phyloP scores from a whole-genome alignment of 2,113 vertebrate genomes.

The Gila orcuttii region DNA sequence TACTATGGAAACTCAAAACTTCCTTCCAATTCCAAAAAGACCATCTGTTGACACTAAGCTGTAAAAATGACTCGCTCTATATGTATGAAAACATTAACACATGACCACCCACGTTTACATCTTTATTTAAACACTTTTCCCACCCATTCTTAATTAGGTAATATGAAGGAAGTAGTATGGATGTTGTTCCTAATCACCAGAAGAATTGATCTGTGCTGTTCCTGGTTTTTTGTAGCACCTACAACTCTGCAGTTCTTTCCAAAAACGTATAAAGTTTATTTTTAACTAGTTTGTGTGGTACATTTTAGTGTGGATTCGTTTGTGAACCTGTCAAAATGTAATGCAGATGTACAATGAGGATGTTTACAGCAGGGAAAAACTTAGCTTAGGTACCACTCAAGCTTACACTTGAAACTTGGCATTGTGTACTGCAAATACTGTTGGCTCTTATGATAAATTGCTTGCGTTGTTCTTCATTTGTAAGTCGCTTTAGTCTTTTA shows the following conservation, averaged over 20 bases:
- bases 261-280: neutral
- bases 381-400: neutral
- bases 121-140: neutral
- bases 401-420: neutral
- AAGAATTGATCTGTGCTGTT: neutral
- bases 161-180: neutral
- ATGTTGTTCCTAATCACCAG: neutral
- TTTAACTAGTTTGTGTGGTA: neutral
- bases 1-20: neutral
- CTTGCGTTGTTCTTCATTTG: neutral
- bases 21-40: neutral
- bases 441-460: constrained; percentile 1
- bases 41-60: neutral
- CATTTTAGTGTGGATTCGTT: neutral
- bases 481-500: neutral
- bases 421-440: neutral
- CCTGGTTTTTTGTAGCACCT: neutral
- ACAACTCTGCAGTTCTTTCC: neutral
- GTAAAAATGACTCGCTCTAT: neutral
- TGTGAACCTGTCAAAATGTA: no score
- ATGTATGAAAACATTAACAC: neutral
- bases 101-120: neutral
- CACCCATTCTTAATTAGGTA: neutral
- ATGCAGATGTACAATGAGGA: neutral
- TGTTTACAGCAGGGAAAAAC: neutral